phyloP scores from a whole-genome alignment of 1,140 invertebrate species.

The Cydia amplana region DNA sequence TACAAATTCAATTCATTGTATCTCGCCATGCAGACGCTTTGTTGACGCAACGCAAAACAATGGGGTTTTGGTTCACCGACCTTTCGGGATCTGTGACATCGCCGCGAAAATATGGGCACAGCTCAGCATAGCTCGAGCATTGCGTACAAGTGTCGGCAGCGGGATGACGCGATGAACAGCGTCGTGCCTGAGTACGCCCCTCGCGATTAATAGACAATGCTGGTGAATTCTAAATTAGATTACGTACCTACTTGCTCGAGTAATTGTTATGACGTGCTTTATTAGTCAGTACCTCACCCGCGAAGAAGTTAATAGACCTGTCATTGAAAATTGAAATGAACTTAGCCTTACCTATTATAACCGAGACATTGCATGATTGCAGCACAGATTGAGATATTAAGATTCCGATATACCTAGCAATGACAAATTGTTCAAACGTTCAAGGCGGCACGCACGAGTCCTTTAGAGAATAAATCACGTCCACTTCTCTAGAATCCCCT shows the following conservation, averaged over 20 bases:
- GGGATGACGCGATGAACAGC: conserved; percentile 65
- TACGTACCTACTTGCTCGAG: conserved; percentile 56
- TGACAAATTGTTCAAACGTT: conserved; percentile 28
- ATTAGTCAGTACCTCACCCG: conserved; percentile 48
- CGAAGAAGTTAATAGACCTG: conserved; percentile 24
- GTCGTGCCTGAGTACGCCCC: conserved; percentile 70
- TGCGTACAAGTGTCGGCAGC: conserved; percentile 46
- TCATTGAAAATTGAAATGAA: conserved; percentile 30
- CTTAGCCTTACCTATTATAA: conserved; percentile 24
- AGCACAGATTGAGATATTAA: conserved; percentile 28
- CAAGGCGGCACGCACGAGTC: conserved; percentile 30
- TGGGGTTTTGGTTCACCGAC: conserved; percentile 74
- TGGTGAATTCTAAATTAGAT: conserved; percentile 72
- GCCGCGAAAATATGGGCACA: conserved; percentile 76
- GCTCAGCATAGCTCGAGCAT: conserved; percentile 51
- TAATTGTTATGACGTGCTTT: conserved; percentile 65
- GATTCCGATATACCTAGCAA: conserved; percentile 23
- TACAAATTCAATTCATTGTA: conserved; percentile 75
- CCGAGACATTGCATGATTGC: conserved; percentile 28
- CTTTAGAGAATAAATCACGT: conserved; percentile 24
- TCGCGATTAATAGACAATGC: conserved; percentile 62
- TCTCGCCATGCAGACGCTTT: conserved; percentile 70
- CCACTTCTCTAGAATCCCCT: conserved; percentile 23
- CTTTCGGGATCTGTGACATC: conserved; percentile 75
- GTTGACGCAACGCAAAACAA: conserved; percentile 77